Evolutionary conservation across 2,888 invertebrate genomes (phyloP), one percentile per base, ranked within the genome.

Genomic region (Euzophera pinguis): DNA sequence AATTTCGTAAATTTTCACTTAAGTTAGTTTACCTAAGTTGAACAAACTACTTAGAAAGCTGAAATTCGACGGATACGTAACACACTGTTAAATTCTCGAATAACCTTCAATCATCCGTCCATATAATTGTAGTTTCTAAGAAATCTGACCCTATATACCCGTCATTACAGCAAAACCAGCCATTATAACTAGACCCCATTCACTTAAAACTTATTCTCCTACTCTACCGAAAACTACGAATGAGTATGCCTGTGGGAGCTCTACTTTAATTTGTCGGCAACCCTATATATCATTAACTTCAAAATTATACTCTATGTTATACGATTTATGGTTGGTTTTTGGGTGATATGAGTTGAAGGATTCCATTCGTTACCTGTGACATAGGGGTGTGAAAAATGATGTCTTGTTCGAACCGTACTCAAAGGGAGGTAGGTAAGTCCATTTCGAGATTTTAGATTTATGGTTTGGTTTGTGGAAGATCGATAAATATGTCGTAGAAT

Each of bases 321-420:
- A 16, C 8, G 16, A 10, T 39, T 0, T 48, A 48, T 37, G 35
- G 17, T 37, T 37, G 8, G 5, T 37, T 48, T 48, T 13, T 4
- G n/a, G 13, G 34, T 6, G 34, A n/a, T 2, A n/a, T 6, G 1
- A n/a, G 29, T 50, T 45, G 13, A 16, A 52, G 43, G 37, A 8
- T 53, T 64, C 62, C 69, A 67, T 76, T 74, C 71, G 67, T 73
- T 70, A 73, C 67, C 60, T 61, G 58, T 67, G 75, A 70, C 69
- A 60, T 55, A 53, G 52, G 60, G 62, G 65, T 60, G 68, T 76
- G 77, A 78, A 70, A 75, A 76, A 78, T 75, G 76, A 76, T 73
- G 71, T 69, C 65, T 69, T 53, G 56, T 53, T 63, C 53, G 59
- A 65, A 64, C 67, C 65, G 54, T 61, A 63, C 70, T 71, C 63